Base-by-base conservation (phyloP, 2,797 vertebrate genomes). In the Petrocephalus schoutedeni region DNA sequence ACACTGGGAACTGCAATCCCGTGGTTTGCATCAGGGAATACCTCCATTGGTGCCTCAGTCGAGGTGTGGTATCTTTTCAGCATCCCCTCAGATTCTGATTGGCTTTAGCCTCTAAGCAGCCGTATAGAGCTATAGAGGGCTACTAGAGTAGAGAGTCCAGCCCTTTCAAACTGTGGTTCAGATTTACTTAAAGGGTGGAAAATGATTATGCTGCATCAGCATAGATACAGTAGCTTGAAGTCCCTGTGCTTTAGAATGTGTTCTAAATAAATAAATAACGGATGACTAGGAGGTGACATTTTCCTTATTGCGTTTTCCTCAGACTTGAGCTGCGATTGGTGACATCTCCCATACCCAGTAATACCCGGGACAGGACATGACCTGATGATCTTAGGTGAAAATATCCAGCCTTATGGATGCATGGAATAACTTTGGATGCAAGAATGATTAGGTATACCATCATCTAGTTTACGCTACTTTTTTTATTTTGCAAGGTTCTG, bases 1-100 rank as follows among this genome's bases (percentile, higher is more conserved):
- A 90, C 92, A 92, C 91, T 93, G 93, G 94, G 94, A 94, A 94
- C 90, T 54, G 91, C 91, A 92, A 91, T 93, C 93, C 36, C n/a
- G 94, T 93, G 94, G 93, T 91, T 88, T 86, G 86, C 21, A 32
- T 87, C 91, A 86, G 71, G 87, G 61, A 86, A 36, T 87, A 88
- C 82, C 45, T 88, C 84, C 59, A 49, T 61, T 41, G 89, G 86
- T 83, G n/a, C 36, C 71, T n/a, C 28, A 19, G 8, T n/a, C 14
- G 84, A 59, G 28, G 54, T 58, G 23, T 32, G 54, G 32, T 45
- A 12, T 23, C 10, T 86, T 86, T 21, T 23, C n/a, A 10, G 80
- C 80, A 83, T 83, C 71, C n/a, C 71, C 41, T n/a, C 16, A n/a
- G 71, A 77, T 45, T 77, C 36, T 45, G 71, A 45, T 49, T 77